These are phyloP conservation scores for Radopholus similis DNA, from an alignment of 1,140 invertebrate species.

Conservation along the genomic window DNA sequence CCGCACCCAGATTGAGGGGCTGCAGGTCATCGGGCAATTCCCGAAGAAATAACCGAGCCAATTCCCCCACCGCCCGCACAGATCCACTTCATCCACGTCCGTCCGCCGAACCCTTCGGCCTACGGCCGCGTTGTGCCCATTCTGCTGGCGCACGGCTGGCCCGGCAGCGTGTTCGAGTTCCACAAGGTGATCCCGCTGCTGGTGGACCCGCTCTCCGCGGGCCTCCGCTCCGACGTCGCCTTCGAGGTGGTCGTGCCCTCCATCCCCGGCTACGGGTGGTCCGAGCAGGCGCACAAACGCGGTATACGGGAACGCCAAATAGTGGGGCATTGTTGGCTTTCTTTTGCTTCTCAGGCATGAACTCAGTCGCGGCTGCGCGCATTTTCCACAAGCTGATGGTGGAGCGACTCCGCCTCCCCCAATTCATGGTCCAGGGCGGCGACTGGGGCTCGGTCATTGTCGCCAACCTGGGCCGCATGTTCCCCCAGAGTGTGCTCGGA, in stretches of 20 bases:
- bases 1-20: conserved; percentile 31
- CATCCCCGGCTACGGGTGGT: conserved; percentile 80
- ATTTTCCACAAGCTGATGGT: conserved; percentile 79
- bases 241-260: conserved; percentile 77
- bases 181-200: conserved; percentile 74
- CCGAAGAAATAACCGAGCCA: not conserved
- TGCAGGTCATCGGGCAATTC: no score
- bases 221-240: conserved; percentile 66
- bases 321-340: not conserved
- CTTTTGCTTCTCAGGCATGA: conserved; percentile 2
- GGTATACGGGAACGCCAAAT: conserved; percentile 48
- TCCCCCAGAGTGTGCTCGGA: conserved; percentile 70
- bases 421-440: conserved; percentile 78
- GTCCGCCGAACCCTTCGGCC: conserved; percentile 28
- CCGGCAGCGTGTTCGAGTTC: conserved; percentile 73
- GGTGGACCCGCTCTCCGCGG: conserved; percentile 69
- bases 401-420: conserved; percentile 73
- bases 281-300: conserved; percentile 67
- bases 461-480: conserved; percentile 67
- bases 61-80: not conserved
- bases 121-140: conserved; percentile 26
- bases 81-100: conserved; percentile 49
- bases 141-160: conserved; percentile 67
- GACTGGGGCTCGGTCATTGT: conserved; percentile 66
- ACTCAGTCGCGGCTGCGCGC: conserved; percentile 64